Percentiles rank a stretch among this genome's conserved stretches.
phyloP scores from a whole-genome alignment of 2,888 invertebrate species.

The Tachina grossa region DNA sequence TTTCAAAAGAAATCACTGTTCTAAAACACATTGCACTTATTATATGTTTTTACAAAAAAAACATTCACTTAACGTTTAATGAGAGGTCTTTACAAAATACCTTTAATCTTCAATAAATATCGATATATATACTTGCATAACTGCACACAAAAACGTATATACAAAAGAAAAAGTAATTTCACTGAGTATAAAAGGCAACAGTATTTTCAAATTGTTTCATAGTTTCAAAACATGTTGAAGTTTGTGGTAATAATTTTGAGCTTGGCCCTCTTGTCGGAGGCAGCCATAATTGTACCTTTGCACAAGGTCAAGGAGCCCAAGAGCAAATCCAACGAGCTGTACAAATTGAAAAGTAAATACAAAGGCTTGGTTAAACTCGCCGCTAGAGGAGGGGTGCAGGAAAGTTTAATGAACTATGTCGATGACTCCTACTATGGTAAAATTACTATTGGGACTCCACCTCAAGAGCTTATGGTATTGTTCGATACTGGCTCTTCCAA shows the following conservation, averaged over 20 bases:
- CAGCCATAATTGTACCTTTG: conserved; percentile 60
- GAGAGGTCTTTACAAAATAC: too few relatives aligned
- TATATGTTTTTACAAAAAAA: too few relatives aligned
- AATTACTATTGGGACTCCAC: conserved; percentile 94
- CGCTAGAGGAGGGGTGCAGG: conserved; percentile 17
- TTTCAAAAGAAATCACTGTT: too few relatives aligned
- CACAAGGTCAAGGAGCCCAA: conserved; percentile 53
- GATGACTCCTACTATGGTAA: conserved; percentile 98
- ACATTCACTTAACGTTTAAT: too few relatives aligned
- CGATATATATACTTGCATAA: too few relatives aligned
- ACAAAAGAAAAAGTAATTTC: background rate
- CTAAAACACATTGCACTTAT: too few relatives aligned
- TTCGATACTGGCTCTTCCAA: conserved; percentile 97
- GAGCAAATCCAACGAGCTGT: conserved; percentile 51
- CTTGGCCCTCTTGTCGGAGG: conserved; percentile 60
- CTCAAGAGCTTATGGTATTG: conserved; percentile 95
- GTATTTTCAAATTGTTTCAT: background rate
- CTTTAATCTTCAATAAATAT: too few relatives aligned
- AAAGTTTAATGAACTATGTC: conserved; percentile 87
- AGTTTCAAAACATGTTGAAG: conserved; percentile 59
- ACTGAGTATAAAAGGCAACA: conserved; percentile 35
- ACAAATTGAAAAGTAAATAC: conserved; percentile 48
- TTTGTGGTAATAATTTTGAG: conserved; percentile 81
- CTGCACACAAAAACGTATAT: background rate
- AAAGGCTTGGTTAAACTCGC: background rate